Evolutionary conservation across 2,797 vertebrate species (phyloP).

Genomic region (Lepus oiostolus): DNA sequence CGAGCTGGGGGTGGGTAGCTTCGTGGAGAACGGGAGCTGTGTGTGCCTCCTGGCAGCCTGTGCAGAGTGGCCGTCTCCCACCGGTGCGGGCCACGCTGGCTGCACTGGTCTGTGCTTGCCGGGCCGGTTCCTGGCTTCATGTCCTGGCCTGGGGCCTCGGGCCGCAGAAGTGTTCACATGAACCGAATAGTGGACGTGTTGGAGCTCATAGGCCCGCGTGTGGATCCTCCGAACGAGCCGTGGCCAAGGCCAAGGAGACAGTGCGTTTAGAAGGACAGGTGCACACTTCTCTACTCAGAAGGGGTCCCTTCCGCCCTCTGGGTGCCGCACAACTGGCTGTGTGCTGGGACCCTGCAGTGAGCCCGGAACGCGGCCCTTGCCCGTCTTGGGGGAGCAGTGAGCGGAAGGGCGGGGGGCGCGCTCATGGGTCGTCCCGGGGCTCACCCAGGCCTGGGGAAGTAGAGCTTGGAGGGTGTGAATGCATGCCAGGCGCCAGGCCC

Average conservation of each 20-base stretch:
- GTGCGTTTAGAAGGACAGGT: background rate
- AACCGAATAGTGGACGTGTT: rapidly evolving
- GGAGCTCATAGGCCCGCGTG: background rate
- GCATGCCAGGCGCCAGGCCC: rapidly evolving
- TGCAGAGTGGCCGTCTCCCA: too few relatives aligned
- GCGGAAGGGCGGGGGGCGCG: background rate
- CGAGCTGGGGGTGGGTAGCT: too few relatives aligned
- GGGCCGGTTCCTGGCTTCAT: background rate
- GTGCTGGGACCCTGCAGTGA: background rate
- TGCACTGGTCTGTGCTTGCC: background rate
- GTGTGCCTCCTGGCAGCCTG: too few relatives aligned
- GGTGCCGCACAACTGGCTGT: rapidly evolving
- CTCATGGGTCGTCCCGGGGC: rapidly evolving
- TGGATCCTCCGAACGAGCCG: background rate
- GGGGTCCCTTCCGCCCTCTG: rapidly evolving
- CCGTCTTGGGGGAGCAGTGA: background rate
- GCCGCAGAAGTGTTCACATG: background rate
- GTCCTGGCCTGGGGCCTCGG: too few relatives aligned
- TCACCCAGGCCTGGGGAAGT: background rate
- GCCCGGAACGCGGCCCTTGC: background rate
- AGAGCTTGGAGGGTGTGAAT: background rate
- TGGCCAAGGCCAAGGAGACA: background rate
- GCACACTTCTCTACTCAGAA: background rate
- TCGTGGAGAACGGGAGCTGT: too few relatives aligned
- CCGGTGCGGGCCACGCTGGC: too few relatives aligned